phyloP scores from a whole-genome alignment of 2,888 invertebrate genomes.

The Synergus laeviventris region DNA sequence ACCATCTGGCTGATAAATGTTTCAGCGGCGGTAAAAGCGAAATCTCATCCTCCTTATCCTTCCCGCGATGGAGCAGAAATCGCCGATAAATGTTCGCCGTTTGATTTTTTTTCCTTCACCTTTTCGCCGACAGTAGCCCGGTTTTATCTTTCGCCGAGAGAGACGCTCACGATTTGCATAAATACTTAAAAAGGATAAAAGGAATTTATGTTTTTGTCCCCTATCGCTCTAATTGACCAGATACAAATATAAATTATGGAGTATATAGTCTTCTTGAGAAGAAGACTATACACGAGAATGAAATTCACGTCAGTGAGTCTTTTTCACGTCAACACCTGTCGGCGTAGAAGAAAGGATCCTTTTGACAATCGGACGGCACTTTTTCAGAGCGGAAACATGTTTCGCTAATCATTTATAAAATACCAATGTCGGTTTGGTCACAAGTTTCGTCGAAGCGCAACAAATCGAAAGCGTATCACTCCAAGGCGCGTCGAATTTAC shows the following conservation, averaged over 20 bases:
- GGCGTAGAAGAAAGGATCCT: slow-evolving; percentile 1
- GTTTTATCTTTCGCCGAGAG: slow-evolving; percentile 4
- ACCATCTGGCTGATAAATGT: slow-evolving; percentile 58
- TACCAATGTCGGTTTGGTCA: not conserved
- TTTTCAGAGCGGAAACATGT: slow-evolving; percentile 8
- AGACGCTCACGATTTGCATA: slow-evolving; percentile 23
- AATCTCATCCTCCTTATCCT: slow-evolving; percentile 55
- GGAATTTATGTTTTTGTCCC: slow-evolving; percentile 17
- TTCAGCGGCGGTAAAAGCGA: slow-evolving; percentile 62
- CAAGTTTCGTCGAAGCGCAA: not conserved
- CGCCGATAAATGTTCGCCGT: slow-evolving; percentile 32
- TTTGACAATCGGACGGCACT: not conserved
- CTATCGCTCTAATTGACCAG: slow-evolving; percentile 10
- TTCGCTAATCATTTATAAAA: slow-evolving; percentile 21
- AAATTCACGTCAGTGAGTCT: not conserved
- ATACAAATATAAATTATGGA: slow-evolving; percentile 12
- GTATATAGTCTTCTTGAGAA: not conserved
- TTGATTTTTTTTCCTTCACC: slow-evolving; percentile 39
- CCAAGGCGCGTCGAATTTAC: not conserved
- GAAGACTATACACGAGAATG: slow-evolving; percentile 9
- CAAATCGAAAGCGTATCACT: slow-evolving; percentile 7
- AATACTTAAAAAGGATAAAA: not conserved
- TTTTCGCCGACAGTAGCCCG: slow-evolving; percentile 30
- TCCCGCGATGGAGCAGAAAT: slow-evolving; percentile 28
- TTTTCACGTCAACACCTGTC: slow-evolving; percentile 27